phyloP scores from a whole-genome alignment of 2,888 invertebrate genomes.

The Platycheirus albimanus region DNA sequence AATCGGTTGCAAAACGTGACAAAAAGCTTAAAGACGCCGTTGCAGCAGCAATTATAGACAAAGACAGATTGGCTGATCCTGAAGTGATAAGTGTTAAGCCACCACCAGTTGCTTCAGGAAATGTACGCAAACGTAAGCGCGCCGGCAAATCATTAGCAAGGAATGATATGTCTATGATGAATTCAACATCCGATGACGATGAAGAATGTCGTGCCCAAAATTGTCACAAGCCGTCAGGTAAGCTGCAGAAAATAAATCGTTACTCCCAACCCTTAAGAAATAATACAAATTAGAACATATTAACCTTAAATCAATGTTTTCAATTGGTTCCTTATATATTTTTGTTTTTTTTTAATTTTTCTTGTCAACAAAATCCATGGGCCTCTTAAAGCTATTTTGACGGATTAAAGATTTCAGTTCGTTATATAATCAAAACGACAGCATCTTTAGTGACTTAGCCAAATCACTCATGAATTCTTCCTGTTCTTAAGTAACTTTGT shows the following conservation, averaged over 20 bases:
- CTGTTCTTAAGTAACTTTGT: too few relatives aligned
- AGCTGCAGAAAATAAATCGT: background rate
- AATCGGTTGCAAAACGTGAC: conserved; percentile 42
- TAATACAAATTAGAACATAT: too few relatives aligned
- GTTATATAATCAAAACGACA: too few relatives aligned
- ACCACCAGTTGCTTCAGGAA: background rate
- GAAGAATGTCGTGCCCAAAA: conserved; percentile 89
- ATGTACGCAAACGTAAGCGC: conserved; percentile 78
- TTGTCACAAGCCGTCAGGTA: conserved; percentile 88
- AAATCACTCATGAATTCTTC: too few relatives aligned
- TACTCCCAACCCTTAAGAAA: too few relatives aligned
- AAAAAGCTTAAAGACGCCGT: conserved; percentile 38
- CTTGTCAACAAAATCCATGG: too few relatives aligned
- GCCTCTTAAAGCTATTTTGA: too few relatives aligned
- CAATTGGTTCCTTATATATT: too few relatives aligned
- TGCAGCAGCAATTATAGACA: background rate
- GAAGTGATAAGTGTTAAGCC: conserved; percentile 26
- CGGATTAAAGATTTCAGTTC: too few relatives aligned
- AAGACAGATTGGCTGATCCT: conserved; percentile 5
- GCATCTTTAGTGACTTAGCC: too few relatives aligned
- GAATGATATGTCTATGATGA: conserved; percentile 32
- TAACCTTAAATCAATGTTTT: too few relatives aligned
- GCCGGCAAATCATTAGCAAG: conserved; percentile 68
- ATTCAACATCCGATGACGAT: conserved; percentile 85
- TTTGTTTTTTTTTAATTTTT: too few relatives aligned